Evolutionary conservation across 2,888 invertebrate genomes (phyloP), one percentile per base, ranked within the genome.

Genomic region (Pterobdella sp.): DNA sequence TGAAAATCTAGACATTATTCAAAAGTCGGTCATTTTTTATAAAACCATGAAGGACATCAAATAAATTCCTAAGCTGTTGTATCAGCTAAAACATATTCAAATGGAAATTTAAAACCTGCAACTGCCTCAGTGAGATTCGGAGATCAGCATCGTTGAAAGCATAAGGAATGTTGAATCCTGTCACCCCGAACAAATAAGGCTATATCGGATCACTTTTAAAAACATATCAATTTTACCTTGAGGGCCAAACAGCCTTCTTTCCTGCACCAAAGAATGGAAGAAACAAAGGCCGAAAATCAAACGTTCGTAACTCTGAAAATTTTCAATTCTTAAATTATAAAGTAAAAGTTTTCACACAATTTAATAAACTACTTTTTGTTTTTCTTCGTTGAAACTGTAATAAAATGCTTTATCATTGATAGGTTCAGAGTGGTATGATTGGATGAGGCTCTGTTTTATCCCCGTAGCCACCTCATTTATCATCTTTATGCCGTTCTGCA

Each of bases 131-230:
- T 77, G 93, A 93, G 76, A 95, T 94, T 73, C 90, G 87, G 60
- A 95, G 85, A 84, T 96, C 95, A 0, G 94, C 93, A 82, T 94
- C 94, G 81, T 94, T 94, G 84, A 95, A 96, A 82, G 94, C 94
- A 81, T 96, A 96, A 0, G 90, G 88, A 75, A 92, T 93, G 82
- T 95, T 95, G 94, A 94, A 95, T 0, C 95, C 95, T 34, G 36
- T 32, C 10, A 14, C 10, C 7, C 18, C 10, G 18, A 42, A 42
- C 42, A 7, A 56, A 56, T n/a, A 56, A 56, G 4, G n/a, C 18
- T 56, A 56, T 42, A 42, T 14, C 49, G 49, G 22, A 14, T 14
- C 7, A 22, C 7, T 42, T 42, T 42, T 14, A 14, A 42, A 42
- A 42, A 22, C 7, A 42, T 14, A 42, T 42, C 7, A 42, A 14